phyloP scores from a whole-genome alignment of 2,113 vertebrate species.

The Mirza zaza region DNA sequence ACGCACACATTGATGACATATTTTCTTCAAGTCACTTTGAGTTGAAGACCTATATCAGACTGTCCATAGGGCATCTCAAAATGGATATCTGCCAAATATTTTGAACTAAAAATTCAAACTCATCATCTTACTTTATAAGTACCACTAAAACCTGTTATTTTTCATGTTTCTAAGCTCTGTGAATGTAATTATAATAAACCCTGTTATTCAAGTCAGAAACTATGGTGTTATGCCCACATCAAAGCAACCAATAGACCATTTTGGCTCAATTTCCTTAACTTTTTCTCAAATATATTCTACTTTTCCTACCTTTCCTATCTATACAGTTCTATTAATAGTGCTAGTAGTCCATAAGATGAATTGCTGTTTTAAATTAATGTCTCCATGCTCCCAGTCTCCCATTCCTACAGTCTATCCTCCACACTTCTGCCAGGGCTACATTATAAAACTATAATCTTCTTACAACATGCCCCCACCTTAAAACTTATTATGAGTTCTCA shows the following conservation, averaged over 20 bases:
- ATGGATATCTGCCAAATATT: not conserved
- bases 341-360: not conserved
- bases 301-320: not conserved
- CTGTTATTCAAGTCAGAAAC: not conserved
- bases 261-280: not conserved
- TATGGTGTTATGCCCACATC: not conserved
- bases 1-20: not conserved
- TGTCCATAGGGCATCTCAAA: not conserved
- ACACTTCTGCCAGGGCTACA: not conserved
- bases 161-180: not conserved
- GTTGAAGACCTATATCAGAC: not conserved
- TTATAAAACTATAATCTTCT: not conserved
- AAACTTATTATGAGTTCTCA: not conserved
- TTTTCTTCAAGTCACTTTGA: not conserved
- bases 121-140: not conserved
- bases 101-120: constrained; percentile 14
- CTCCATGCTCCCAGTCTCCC: not conserved
- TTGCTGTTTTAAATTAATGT: not conserved
- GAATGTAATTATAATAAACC: not conserved
- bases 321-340: not conserved
- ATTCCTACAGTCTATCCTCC: not conserved
- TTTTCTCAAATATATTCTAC: not conserved
- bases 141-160: not conserved
- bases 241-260: not conserved
- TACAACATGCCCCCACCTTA: not conserved